Evolutionary conservation across 2,797 vertebrate genomes (phyloP).

Genomic region (Myoxocephalus aenaeus): DNA sequence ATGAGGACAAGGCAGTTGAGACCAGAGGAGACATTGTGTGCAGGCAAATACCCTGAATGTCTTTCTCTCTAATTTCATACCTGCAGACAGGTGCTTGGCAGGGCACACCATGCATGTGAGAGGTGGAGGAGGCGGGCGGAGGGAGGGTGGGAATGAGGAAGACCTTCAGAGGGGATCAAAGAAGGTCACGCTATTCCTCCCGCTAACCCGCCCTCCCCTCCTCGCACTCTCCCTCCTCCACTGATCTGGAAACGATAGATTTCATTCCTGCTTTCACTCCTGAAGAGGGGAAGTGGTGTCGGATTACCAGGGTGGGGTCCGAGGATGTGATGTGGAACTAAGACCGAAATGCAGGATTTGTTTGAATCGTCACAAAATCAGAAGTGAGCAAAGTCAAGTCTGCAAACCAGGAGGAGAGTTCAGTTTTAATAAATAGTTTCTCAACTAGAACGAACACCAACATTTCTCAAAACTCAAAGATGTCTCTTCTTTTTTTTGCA

Average conservation of each 20-base stretch:
- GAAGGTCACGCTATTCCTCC: slow-evolving; percentile 69
- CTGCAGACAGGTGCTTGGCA: slow-evolving; percentile 85
- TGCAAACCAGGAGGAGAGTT: slow-evolving; percentile 7
- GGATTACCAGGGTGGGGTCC: slow-evolving; percentile 57
- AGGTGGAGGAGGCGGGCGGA: slow-evolving; percentile 30
- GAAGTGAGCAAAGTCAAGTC: slow-evolving; percentile 11
- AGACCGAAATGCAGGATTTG: slow-evolving; percentile 53
- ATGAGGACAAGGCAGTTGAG: slow-evolving; percentile 54
- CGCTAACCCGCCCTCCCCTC: slow-evolving; percentile 5
- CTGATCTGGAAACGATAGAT: slow-evolving; percentile 80
- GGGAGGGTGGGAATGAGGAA: slow-evolving; percentile 57
- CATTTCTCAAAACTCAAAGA: neutral
- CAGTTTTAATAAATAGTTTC: neutral
- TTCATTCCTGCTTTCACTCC: slow-evolving; percentile 73
- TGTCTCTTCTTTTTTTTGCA: neutral
- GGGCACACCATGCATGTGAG: slow-evolving; percentile 49
- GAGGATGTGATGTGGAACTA: slow-evolving; percentile 62
- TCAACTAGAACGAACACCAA: too few species aligned
- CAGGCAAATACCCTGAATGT: slow-evolving; percentile 50
- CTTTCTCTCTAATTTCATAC: slow-evolving; percentile 76
- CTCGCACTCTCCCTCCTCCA: slow-evolving; percentile 52
- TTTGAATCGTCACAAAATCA: slow-evolving; percentile 27
- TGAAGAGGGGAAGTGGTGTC: slow-evolving; percentile 68
- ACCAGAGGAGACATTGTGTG: slow-evolving; percentile 53
- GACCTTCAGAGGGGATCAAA: slow-evolving; percentile 78